Conservation (phyloP, 2,888 invertebrate species). For the Priocnemis perturbator region DNA sequence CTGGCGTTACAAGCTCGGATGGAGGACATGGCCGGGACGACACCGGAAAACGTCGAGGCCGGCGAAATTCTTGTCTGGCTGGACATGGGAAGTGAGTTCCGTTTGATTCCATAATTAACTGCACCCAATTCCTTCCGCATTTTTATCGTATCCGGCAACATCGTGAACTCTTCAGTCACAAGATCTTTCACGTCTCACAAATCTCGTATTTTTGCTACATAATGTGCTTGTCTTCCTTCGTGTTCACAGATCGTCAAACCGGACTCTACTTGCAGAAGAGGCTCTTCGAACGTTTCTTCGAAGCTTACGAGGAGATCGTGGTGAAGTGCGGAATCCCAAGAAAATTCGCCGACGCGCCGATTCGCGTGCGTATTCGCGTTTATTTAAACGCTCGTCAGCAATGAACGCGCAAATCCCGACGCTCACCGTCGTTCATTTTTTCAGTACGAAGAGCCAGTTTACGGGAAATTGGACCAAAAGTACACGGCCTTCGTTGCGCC, state of each 20-base stretch:
- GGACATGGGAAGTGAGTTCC: constrained; percentile 82
- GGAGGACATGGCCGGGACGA: constrained; percentile 73
- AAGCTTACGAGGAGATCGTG: constrained; percentile 81
- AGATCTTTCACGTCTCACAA: no score
- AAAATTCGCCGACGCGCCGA: constrained; percentile 79
- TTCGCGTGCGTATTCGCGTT: constrained; percentile 70
- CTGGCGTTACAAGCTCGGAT: constrained; percentile 78
- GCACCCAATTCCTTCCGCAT: background rate
- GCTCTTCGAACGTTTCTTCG: constrained; percentile 82
- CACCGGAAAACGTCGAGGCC: constrained; percentile 71
- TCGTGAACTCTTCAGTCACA: no score
- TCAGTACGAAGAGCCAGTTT: constrained; percentile 83
- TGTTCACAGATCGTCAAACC: constrained; percentile 87
- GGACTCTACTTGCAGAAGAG: constrained; percentile 84
- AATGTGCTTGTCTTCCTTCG: no score
- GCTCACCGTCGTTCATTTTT: background rate
- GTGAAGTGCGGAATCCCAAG: constrained; percentile 80
- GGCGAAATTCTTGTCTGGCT: constrained; percentile 82
- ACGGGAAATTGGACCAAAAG: constrained; percentile 81
- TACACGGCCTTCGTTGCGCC: constrained; percentile 90
- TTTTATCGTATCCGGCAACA: no score
- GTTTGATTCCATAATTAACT: background rate
- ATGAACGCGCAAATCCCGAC: background rate
- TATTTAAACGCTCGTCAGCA: constrained; percentile 33
- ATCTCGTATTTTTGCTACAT: no score